A percentile compares a stretch with the other conserved stretches of the same genome.
Evolutionary conservation across 2,888 invertebrate species (phyloP).

Genomic region (Mactromeris polynyma): DNA sequence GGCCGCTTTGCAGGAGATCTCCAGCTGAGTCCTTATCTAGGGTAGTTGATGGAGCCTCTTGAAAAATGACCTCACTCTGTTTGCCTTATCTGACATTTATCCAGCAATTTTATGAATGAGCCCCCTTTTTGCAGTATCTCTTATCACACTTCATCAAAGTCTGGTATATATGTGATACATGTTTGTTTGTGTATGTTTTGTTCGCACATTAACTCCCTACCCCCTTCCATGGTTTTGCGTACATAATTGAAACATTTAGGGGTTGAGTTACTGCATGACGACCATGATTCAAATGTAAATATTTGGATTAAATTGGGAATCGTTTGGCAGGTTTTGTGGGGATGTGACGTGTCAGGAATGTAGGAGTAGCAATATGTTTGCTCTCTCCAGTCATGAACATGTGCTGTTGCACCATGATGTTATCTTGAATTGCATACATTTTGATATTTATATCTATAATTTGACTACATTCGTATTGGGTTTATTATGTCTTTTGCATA

Average conservation of each 20-base stretch:
- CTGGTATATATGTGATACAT: conserved; percentile 13
- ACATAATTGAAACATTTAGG: background rate
- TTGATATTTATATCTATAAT: too few relatives aligned
- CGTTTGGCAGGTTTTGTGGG: background rate
- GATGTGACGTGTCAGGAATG: background rate
- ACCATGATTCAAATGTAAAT: background rate
- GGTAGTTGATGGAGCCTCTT: conserved; percentile 21
- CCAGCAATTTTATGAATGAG: conserved; percentile 37
- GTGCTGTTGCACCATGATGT: too few relatives aligned
- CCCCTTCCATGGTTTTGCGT: background rate
- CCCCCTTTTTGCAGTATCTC: background rate
- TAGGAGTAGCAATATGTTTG: background rate
- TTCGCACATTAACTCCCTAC: conserved; percentile 13
- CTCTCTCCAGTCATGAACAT: background rate
- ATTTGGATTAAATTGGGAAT: background rate
- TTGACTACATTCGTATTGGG: too few relatives aligned
- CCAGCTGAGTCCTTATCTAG: conserved; percentile 22
- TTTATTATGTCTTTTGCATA: too few relatives aligned
- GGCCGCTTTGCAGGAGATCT: background rate
- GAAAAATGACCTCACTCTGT: conserved; percentile 38
- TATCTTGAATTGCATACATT: too few relatives aligned
- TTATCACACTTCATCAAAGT: conserved; percentile 23
- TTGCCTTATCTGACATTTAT: conserved; percentile 34
- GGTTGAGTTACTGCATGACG: background rate
- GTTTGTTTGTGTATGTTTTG: conserved; percentile 28